Evolutionary conservation across 2,888 invertebrate species (phyloP).

Genomic region (Stenodema calcarata): DNA sequence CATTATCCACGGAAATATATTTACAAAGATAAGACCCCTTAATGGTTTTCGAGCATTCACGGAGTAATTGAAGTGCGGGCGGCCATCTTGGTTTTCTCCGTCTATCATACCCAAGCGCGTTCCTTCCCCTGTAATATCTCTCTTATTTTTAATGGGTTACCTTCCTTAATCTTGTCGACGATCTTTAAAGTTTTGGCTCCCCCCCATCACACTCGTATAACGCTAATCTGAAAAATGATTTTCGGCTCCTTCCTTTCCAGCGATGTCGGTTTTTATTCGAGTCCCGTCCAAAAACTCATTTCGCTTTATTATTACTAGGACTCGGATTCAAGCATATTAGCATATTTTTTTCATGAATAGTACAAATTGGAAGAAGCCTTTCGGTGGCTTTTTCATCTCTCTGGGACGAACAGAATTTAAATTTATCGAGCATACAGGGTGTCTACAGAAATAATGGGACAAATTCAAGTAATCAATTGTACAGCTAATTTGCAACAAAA

Average conservation of each 20-base stretch:
- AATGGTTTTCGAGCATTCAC: constrained; percentile 41
- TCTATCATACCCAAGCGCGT: neutral
- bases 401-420: no score
- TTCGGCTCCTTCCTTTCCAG: neutral
- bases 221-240: neutral
- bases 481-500: no score
- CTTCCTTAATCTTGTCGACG: neutral
- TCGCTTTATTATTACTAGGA: no score
- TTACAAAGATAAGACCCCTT: constrained; percentile 36
- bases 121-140: neutral
- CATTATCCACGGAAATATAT: constrained; percentile 39
- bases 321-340: no score
- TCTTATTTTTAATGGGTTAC: constrained; percentile 28
- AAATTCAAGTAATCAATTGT: no score
- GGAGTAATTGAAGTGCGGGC: constrained; percentile 40
- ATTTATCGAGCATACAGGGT: no score
- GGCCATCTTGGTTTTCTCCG: constrained; percentile 35
- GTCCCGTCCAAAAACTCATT: no score
- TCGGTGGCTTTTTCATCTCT: no score
- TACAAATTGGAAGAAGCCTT: no score
- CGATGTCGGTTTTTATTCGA: neutral
- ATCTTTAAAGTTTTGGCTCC: neutral
- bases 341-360: no score
- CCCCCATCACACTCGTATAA: neutral
- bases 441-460: no score